Base-by-base conservation (phyloP, 2,113 vertebrate species). In the Coracopsis vasa region DNA sequence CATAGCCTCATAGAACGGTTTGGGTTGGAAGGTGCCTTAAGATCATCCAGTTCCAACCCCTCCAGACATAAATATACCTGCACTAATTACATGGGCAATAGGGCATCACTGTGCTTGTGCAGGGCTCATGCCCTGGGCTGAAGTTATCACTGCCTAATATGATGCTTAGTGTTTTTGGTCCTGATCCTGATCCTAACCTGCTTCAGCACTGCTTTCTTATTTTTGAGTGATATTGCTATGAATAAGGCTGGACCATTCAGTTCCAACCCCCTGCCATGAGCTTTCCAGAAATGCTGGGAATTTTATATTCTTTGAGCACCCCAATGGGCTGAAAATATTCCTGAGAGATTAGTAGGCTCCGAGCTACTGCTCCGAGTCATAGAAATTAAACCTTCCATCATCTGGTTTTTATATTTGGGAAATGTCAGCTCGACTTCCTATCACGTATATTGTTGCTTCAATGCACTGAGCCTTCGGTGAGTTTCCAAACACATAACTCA, bases 341-440 rank as follows among this genome's bases (percentile, higher is more conserved):
- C 84, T 79, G 81, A 86, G 94, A 95, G 90, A 82, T 90, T 95
- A 73, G 81, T 33, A 80, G 86, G 87, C 80, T 94, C 91, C 90
- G 74, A 95, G 97, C 96, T 97, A 97, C 97, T 93, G 90, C 96
- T 96, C 83, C 94, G 86, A 94, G 94, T 95, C 86, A 84, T 78
- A 95, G 95, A 97, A 97, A 96, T 97, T 90, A 96, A 97, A 96
- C 95, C 90, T 97, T 93, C 97, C 95, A 96, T 98, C 97, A 98
- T 98, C 97, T 98, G 97, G 96, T 98, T 98, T 97, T 97, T 97
- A 98, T 98, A 98, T 98, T 96, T 95, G 87, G 90, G 75, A 96
- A 97, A 95, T 95, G 96, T 97, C 97, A 97, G 92, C 96, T 97
- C 91, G 96, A 95, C 93, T 97, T 97, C 97, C 97, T 94, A 97